These are phyloP conservation scores for Patella caerulea DNA, from an alignment of 2,888 invertebrate species.

Conservation along the genomic window DNA sequence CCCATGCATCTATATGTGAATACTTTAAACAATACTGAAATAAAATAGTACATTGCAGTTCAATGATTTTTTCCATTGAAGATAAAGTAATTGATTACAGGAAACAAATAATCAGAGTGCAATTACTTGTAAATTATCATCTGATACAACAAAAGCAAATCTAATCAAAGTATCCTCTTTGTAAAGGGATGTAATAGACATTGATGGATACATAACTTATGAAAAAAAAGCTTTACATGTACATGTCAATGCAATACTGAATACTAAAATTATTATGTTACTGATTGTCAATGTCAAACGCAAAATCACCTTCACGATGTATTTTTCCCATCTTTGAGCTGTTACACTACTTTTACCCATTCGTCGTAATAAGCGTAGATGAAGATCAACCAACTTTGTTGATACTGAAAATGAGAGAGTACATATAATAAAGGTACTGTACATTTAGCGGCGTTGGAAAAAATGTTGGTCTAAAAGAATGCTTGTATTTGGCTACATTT, in stretches of 20 bases:
- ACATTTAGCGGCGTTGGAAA: too few relatives aligned
- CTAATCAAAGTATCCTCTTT: background rate
- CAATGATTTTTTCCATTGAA: background rate
- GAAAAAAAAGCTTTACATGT: too few relatives aligned
- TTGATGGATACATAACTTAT: too few relatives aligned
- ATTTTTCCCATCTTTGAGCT: slow-evolving; percentile 91
- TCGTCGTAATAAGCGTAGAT: slow-evolving; percentile 86
- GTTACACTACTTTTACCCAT: slow-evolving; percentile 81
- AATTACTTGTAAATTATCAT: background rate
- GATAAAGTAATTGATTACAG: too few relatives aligned
- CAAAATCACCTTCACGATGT: slow-evolving; percentile 77
- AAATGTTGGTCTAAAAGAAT: too few relatives aligned
- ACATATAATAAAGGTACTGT: background rate
- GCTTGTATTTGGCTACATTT: too few relatives aligned
- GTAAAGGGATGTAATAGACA: background rate
- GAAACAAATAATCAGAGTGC: too few relatives aligned
- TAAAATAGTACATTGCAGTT: slow-evolving; percentile 3
- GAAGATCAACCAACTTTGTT: slow-evolving; percentile 86
- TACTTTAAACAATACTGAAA: slow-evolving; percentile 87
- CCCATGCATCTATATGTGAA: slow-evolving; percentile 94
- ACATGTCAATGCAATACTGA: too few relatives aligned
- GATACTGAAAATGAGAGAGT: slow-evolving; percentile 77
- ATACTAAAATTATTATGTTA: too few relatives aligned
- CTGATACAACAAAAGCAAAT: background rate
- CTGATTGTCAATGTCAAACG: too few relatives aligned